Conservation (phyloP, 2,888 invertebrate genomes). For the Eretmocerus hayati region DNA sequence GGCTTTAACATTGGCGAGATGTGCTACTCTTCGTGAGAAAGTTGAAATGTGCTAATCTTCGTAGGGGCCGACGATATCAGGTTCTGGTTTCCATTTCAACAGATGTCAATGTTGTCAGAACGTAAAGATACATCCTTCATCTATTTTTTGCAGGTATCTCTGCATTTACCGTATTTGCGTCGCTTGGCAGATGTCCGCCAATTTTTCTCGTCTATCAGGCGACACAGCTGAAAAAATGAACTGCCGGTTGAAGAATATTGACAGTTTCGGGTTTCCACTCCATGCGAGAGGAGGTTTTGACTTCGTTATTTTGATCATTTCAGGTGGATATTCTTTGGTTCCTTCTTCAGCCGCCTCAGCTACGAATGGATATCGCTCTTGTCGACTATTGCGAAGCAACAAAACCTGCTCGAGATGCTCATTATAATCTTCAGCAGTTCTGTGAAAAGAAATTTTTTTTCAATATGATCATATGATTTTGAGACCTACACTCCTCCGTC, state of each 20-base stretch:
- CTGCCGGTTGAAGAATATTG: slow-evolving; percentile 33
- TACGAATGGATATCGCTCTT: slow-evolving; percentile 31
- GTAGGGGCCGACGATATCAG: too few relatives aligned
- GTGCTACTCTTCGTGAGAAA: too few relatives aligned
- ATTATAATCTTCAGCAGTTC: slow-evolving; percentile 37
- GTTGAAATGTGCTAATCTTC: too few relatives aligned
- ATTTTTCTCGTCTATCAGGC: slow-evolving; percentile 35
- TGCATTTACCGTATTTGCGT: slow-evolving; percentile 28
- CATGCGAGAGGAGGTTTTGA: slow-evolving; percentile 32
- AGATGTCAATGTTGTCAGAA: too few relatives aligned
- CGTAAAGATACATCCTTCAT: too few relatives aligned
- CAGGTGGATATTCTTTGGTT: slow-evolving; percentile 40
- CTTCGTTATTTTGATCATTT: slow-evolving; percentile 37
- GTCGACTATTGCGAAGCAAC: slow-evolving; percentile 34
- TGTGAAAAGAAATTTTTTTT: slow-evolving; percentile 21
- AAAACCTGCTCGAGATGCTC: slow-evolving; percentile 40
- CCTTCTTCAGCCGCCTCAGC: slow-evolving; percentile 34
- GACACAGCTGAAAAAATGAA: slow-evolving; percentile 34
- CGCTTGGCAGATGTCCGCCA: slow-evolving; percentile 38
- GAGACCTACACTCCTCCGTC: too few relatives aligned
- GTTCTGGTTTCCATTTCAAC: too few relatives aligned
- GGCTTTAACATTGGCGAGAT: too few relatives aligned
- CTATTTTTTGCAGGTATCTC: too few relatives aligned
- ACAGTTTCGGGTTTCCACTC: slow-evolving; percentile 38
- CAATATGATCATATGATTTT: slow-evolving; percentile 1